Base-by-base conservation (phyloP, 92 coral and sea anemone genomes). In the Chrysogorgia sp. region DNA sequence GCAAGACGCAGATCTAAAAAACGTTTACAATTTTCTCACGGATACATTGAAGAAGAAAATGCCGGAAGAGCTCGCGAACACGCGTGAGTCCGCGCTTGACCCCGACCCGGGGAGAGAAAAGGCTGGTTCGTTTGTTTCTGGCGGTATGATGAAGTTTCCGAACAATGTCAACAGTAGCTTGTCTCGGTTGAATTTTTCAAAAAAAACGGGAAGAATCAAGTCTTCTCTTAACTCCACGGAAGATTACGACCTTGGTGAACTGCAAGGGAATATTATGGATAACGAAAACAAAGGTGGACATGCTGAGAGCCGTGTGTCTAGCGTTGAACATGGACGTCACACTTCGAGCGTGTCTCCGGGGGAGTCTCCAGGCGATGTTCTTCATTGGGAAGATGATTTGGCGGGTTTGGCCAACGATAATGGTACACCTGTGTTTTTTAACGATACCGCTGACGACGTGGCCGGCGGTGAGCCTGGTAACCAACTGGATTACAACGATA, bases 381-480 rank as follows among this genome's bases (percentile, higher is more conserved):
- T 10, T 15, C 55, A 21, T 26, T 65, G 53, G 55, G 72, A 65
- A 37, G 7, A 65, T 12, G 34, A 37, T 65, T 35, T 65, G 29
- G 72, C 72, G 8, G 53, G 20, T 49, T 34, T 22, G 52, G 31
- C 43, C 43, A 20, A 20, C 53, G n/a, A 22, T 26, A 37, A 65
- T 17, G 69, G 45, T 1, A 47, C 45, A 33, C 24, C 69, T 7
- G 52, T 37, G 72, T 15, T 37, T 5, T 34, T 0, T n/a, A 52
- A 65, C 23, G 55, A 20, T 20, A 28, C 7, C 8, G 7, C 25
- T 3, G 48, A 65, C 13, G 30, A n/a, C 14, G 7, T 31, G 30
- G 28, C 28, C 53, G n/a, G 29, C 23, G 41, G 53, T 65, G 23
- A 65, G 2, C 0, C 72, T 37, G 53, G 2, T 6, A 47, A 2